These are phyloP conservation scores for Hyposmocoma kahamanoa DNA, from an alignment of 1,140 invertebrate species.

Conservation along the genomic window DNA sequence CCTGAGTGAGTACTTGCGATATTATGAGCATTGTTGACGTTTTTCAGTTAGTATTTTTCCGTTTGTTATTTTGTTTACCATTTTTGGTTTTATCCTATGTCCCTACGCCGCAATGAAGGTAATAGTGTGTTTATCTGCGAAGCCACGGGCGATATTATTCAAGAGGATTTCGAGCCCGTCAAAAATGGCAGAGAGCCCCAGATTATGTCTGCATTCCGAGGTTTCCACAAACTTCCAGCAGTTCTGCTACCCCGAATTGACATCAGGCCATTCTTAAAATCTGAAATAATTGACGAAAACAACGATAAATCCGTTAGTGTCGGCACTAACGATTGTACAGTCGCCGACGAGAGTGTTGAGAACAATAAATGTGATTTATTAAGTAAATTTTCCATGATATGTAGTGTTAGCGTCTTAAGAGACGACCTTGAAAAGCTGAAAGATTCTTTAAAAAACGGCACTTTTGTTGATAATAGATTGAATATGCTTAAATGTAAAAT, in stretches of 20 bases:
- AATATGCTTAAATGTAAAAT: conserved; percentile 39
- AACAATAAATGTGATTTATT: not conserved
- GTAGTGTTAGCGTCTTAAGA: conserved; percentile 28
- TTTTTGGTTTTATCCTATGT: no score
- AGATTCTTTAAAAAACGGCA: conserved; percentile 12
- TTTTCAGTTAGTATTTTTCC: no score
- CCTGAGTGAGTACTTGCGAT: no score
- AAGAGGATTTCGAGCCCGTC: no score
- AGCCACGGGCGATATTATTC: no score
- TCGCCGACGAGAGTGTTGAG: not conserved
- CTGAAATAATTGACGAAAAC: not conserved
- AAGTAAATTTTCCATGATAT: conserved; percentile 10
- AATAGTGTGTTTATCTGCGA: no score
- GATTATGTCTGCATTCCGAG: conserved; percentile 32
- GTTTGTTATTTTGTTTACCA: no score
- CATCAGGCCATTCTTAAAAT: conserved; percentile 36
- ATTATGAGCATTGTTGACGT: no score
- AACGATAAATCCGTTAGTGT: conserved; percentile 3
- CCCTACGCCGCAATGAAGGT: no score
- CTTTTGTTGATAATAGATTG: not conserved
- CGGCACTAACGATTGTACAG: conserved; percentile 1
- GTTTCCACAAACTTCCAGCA: conserved; percentile 36
- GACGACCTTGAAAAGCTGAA: conserved; percentile 34
- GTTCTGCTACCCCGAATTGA: conserved; percentile 35
- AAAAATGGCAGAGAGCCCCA: no score